These are phyloP conservation scores for Dicrostonyx torquatus DNA, from an alignment of 2,797 vertebrate genomes.

Conservation along the genomic window DNA sequence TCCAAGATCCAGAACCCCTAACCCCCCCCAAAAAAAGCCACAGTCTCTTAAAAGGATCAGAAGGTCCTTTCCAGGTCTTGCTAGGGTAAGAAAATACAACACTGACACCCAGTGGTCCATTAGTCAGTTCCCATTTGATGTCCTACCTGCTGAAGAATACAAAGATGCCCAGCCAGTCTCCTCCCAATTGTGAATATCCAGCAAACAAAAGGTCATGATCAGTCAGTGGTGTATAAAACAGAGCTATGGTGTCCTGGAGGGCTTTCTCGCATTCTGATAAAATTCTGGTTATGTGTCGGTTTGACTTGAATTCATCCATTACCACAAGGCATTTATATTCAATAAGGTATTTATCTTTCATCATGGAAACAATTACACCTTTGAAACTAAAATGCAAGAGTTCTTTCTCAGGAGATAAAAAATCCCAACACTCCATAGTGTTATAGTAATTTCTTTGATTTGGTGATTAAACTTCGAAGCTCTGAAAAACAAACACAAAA, in stretches of 20 bases:
- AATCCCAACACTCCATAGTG: not conserved
- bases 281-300: not conserved
- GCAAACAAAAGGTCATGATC: not conserved
- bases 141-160: not conserved
- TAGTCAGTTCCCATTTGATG: not conserved
- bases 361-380: not conserved
- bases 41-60: not conserved
- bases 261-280: not conserved
- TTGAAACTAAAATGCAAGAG: constrained; percentile 36
- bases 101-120: constrained; percentile 84
- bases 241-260: not conserved
- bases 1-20: not conserved
- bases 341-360: constrained; percentile 6
- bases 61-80: not conserved
- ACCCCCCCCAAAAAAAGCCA: not conserved
- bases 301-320: not conserved
- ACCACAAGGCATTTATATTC: constrained; percentile 13
- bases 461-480: constrained; percentile 32
- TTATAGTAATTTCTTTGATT: constrained; percentile 35
- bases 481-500: constrained; percentile 27
- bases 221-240: not conserved
- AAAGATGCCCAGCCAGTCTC: not conserved
- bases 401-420: constrained; percentile 28
- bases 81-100: constrained; percentile 75
- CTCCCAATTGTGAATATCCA: not conserved